These are phyloP conservation scores for Diabrotica undecimpunctata DNA, from an alignment of 1,140 invertebrate species.

Conservation along the genomic window DNA sequence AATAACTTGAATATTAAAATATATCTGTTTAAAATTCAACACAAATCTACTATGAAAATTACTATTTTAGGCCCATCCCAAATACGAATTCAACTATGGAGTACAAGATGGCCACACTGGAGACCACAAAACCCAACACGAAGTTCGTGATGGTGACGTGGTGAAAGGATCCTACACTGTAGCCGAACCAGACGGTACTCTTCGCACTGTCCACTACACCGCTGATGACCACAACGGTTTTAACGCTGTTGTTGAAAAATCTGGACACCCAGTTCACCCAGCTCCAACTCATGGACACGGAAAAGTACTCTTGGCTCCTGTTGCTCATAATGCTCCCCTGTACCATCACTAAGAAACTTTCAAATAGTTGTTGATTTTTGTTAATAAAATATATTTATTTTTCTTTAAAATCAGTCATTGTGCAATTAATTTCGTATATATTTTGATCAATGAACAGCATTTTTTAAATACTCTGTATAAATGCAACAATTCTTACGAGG, in stretches of 20 bases:
- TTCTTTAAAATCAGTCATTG: too few species aligned
- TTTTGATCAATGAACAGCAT: too few species aligned
- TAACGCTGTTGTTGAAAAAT: slow-evolving; percentile 13
- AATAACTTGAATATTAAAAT: background rate
- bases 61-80: slow-evolving; percentile 52
- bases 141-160: slow-evolving; percentile 7
- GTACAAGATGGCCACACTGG: slow-evolving; percentile 7
- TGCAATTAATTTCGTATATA: too few species aligned
- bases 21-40: background rate
- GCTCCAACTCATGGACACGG: slow-evolving; percentile 11
- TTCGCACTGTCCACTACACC: slow-evolving; percentile 62
- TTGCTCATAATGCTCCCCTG: background rate
- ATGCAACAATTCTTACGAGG: too few species aligned
- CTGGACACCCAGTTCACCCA: slow-evolving; percentile 18
- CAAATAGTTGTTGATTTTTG: too few species aligned
- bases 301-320: slow-evolving; percentile 19
- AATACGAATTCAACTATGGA: slow-evolving; percentile 49
- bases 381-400: too few species aligned
- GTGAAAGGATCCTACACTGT: slow-evolving; percentile 56
- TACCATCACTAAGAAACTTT: background rate
- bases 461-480: too few species aligned
- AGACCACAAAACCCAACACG: slow-evolving; percentile 7
- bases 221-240: slow-evolving; percentile 45
- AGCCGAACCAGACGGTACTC: slow-evolving; percentile 59
- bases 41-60: background rate